Conservation (phyloP, 2,113 vertebrate species). For the Strigops habroptila region DNA sequence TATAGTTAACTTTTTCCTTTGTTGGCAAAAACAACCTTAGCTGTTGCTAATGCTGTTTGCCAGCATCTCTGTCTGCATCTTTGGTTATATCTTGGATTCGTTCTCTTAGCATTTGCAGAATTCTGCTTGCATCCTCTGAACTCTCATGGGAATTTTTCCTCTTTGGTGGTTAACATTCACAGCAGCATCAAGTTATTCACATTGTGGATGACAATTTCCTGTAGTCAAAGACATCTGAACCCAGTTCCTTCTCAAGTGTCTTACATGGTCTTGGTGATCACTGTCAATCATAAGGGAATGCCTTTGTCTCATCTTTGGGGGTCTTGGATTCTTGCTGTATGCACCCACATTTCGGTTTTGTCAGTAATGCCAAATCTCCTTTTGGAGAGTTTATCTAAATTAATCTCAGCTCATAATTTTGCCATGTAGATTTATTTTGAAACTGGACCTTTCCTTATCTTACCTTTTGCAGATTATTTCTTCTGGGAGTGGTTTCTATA, state of each 20-base stretch:
- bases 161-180: neutral
- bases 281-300: neutral
- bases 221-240: neutral
- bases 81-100: neutral
- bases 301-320: neutral
- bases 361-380: neutral
- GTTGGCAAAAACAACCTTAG: slow-evolving; percentile 46
- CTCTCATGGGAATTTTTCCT: neutral
- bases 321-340: fast-evolving
- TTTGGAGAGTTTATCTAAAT: neutral
- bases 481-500: neutral
- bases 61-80: slow-evolving; percentile 39
- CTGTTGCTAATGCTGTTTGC: slow-evolving; percentile 46
- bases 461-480: neutral
- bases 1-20: slow-evolving; percentile 37
- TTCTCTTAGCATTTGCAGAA: neutral
- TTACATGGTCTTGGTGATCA: neutral
- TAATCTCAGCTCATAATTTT: neutral
- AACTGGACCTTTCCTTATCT: neutral
- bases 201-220: neutral
- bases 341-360: neutral
- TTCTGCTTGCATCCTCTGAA: neutral
- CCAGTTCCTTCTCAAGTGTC: neutral
- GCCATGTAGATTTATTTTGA: neutral
- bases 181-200: neutral